phyloP scores from a whole-genome alignment of 2,113 vertebrate genomes.

The Brachyhypopomus occidentalis region DNA sequence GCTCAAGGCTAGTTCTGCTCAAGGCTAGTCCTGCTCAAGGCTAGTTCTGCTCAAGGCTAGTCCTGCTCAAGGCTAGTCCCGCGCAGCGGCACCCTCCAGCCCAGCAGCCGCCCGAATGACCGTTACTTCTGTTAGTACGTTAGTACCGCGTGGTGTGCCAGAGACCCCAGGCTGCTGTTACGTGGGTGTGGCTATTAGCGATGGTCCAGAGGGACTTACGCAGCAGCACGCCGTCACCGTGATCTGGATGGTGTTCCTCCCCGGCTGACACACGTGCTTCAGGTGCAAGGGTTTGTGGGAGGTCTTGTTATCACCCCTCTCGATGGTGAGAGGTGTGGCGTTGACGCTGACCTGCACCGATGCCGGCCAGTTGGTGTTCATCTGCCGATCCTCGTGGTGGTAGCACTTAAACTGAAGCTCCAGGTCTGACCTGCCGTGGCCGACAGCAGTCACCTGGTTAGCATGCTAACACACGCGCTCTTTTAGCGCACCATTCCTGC shows the following conservation, averaged over 20 bases:
- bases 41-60: constrained; percentile 12
- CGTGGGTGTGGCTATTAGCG: constrained; percentile 2
- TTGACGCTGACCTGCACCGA: constrained; percentile 99
- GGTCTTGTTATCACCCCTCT: constrained; percentile 98
- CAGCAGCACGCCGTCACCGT: constrained; percentile 98
- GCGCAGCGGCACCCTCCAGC: neutral
- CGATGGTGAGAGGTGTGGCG: constrained; percentile 97
- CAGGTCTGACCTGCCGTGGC: constrained; percentile 85
- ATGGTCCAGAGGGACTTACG: constrained; percentile 78
- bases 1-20: too few species aligned
- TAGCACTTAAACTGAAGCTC: constrained; percentile 99
- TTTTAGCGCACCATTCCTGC: neutral
- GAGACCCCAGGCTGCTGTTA: constrained; percentile 8
- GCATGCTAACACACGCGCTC: neutral
- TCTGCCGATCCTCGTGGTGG: constrained; percentile 98
- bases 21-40: too few species aligned
- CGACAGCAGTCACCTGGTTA: neutral
- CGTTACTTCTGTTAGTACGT: constrained; percentile 35
- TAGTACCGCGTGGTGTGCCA: constrained; percentile 15
- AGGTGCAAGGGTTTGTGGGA: constrained; percentile 98
- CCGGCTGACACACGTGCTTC: constrained; percentile 97
- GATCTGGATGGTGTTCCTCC: constrained; percentile 99
- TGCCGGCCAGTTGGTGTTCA: constrained; percentile 99
- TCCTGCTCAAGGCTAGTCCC: constrained; percentile 28
- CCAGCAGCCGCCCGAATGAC: neutral